Base-by-base conservation (phyloP, 1,140 invertebrate species). In the Musca vetustissima region DNA sequence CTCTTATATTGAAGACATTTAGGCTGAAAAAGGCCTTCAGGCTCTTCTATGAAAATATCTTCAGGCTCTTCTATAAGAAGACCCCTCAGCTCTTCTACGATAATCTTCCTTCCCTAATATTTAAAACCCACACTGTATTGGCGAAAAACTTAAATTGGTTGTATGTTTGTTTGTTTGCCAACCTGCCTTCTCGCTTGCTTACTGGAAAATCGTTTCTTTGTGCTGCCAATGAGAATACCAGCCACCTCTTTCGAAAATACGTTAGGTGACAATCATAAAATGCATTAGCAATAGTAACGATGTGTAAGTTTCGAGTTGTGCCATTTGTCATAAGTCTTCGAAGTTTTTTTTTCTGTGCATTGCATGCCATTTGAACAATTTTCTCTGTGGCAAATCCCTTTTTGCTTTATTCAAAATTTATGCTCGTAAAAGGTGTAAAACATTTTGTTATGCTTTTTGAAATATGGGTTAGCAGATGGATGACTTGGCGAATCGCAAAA, bases 241-340 rank as follows among this genome's bases (percentile, higher is more conserved):
- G 3, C 22, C 43, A 43, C 28, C 28, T 61, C 36, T 61, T 43
- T 43, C 36, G 57, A 61, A 61, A 61, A 61, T 61, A 61, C 36
- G 57, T 61, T 61, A 61, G 36, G 57, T 61, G 57, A 61, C 57
- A 61, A 61, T 61, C 57, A 61, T 61, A 61, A 61, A 61, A 61
- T 61, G 57, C 57, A 61, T 61, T 61, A 61, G 28, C 57, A 61
- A 36, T 61, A 19, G 57, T 61, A 61, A 61, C 57, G 57, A 61
- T 61, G 57, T 61, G 57, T 61, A 61, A 61, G 57, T 61, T 61
- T 61, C 57, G 32, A 61, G 32, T 61, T 61, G 28, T 43, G 57
- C 14, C 57, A 61, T 61, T 61, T 61, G 57, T 61, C 57, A 61
- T 61, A 43, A 13, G 4, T n/a, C 4, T 32, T 32, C 28, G 28